Conservation (phyloP, 2,797 vertebrate genomes). For the Chaetophractus vellerosus region DNA sequence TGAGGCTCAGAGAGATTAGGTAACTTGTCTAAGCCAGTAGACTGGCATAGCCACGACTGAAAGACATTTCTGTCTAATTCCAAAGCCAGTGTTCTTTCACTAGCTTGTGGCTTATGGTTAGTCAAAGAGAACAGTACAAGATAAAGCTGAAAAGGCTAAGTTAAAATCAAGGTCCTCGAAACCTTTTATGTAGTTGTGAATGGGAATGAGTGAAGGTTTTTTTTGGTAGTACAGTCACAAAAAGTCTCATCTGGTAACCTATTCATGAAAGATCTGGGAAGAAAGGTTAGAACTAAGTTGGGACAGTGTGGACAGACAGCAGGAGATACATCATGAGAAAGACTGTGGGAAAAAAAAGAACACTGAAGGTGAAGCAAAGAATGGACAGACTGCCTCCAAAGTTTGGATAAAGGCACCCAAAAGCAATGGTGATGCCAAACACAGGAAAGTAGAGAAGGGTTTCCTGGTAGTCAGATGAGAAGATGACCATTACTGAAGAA, state of each 20-base stretch:
- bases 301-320: not conserved
- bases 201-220: not conserved
- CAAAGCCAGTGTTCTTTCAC: conserved; percentile 27
- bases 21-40: conserved; percentile 12
- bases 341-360: not conserved
- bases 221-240: not conserved
- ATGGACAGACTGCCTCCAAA: conserved; percentile 2
- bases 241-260: conserved; percentile 40
- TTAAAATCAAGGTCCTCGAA: not conserved
- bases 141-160: conserved; percentile 55
- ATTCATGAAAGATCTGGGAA: conserved; percentile 39
- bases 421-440: not conserved
- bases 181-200: conserved; percentile 21
- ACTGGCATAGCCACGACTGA: conserved; percentile 16
- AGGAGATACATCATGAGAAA: not conserved
- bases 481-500: not conserved
- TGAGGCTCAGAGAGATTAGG: conserved; percentile 36
- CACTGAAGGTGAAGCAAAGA: not conserved
- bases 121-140: not conserved
- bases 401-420: conserved; percentile 15
- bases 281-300: not conserved
- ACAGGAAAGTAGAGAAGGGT: not conserved
- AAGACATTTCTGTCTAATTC: conserved; percentile 47
- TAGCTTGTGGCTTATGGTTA: not conserved
- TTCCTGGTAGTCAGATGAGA: not conserved